Evolutionary conservation across 2,113 vertebrate genomes (phyloP).

Genomic region (Sebastes fasciatus): DNA sequence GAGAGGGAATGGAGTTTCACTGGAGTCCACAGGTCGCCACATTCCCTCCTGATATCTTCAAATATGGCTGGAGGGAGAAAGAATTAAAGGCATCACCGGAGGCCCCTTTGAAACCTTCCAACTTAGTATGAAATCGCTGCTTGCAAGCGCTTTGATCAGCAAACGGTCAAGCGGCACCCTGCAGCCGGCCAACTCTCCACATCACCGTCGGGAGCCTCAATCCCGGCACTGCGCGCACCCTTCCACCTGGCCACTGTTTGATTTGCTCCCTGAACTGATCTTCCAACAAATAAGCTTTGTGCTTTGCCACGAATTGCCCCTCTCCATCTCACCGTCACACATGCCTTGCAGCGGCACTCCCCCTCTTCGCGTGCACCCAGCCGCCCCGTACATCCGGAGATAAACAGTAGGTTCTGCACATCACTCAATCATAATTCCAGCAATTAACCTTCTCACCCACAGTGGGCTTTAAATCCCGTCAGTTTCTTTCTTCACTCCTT

Average conservation of each 20-base stretch:
- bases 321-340: conserved; percentile 41
- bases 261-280: conserved; percentile 71
- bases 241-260: conserved; percentile 59
- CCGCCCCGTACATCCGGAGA: conserved; percentile 3
- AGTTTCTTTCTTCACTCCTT: conserved; percentile 1
- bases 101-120: conserved; percentile 80
- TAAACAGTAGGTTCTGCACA: conserved; percentile 45
- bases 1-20: conserved; percentile 60
- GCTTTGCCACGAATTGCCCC: conserved; percentile 47
- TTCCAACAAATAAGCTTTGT: conserved; percentile 62
- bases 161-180: conserved; percentile 64
- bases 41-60: conserved; percentile 76
- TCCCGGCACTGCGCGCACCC: conserved; percentile 20
- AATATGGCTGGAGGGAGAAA: conserved; percentile 59
- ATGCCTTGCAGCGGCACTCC: conserved; percentile 15
- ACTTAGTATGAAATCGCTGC: conserved; percentile 69
- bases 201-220: conserved; percentile 43
- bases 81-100: conserved; percentile 65
- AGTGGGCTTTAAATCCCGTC: conserved; percentile 8
- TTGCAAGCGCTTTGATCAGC: conserved; percentile 80
- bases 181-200: conserved; percentile 60
- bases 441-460: conserved; percentile 55
- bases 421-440: conserved; percentile 46
- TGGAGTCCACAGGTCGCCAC: conserved; percentile 67
- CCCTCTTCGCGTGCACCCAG: conserved; percentile 6